These are phyloP conservation scores for Agrypnus murinus DNA, from an alignment of 2,888 invertebrate genomes.

Conservation along the genomic window DNA sequence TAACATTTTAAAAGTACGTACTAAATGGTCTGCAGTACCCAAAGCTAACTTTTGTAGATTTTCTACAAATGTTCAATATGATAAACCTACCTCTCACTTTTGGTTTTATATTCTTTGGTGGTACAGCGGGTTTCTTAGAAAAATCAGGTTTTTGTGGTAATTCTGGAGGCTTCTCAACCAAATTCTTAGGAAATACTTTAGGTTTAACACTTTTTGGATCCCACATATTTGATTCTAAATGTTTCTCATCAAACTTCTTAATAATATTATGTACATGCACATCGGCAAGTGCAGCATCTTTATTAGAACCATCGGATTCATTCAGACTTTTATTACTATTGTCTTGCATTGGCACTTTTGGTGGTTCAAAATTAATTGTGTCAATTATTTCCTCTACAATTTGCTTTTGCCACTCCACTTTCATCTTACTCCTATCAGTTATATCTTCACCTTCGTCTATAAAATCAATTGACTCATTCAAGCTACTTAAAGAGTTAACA, in stretches of 20 bases:
- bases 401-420: constrained; percentile 64
- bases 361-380: constrained; percentile 39
- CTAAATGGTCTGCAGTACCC: too few relatives aligned
- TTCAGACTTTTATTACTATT: not conserved
- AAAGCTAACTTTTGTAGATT: too few relatives aligned
- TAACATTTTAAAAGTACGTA: too few relatives aligned
- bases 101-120: constrained; percentile 64
- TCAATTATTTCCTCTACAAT: constrained; percentile 62
- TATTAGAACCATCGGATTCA: constrained; percentile 29
- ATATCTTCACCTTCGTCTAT: constrained; percentile 69
- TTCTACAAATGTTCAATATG: too few relatives aligned
- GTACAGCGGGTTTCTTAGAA: constrained; percentile 65
- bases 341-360: not conserved
- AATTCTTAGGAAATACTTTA: constrained; percentile 62
- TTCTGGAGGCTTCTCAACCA: constrained; percentile 65
- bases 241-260: constrained; percentile 67
- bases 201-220: constrained; percentile 58
- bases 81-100: constrained; percentile 68
- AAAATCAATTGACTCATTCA: constrained; percentile 68
- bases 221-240: constrained; percentile 43
- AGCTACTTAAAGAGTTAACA: constrained; percentile 67
- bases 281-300: constrained; percentile 64
- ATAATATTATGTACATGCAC: constrained; percentile 69
- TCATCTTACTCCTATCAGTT: constrained; percentile 70
- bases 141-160: constrained; percentile 62